Evolutionary conservation across 2,113 vertebrate species (phyloP).

Genomic region (Takifugu bimaculatus): DNA sequence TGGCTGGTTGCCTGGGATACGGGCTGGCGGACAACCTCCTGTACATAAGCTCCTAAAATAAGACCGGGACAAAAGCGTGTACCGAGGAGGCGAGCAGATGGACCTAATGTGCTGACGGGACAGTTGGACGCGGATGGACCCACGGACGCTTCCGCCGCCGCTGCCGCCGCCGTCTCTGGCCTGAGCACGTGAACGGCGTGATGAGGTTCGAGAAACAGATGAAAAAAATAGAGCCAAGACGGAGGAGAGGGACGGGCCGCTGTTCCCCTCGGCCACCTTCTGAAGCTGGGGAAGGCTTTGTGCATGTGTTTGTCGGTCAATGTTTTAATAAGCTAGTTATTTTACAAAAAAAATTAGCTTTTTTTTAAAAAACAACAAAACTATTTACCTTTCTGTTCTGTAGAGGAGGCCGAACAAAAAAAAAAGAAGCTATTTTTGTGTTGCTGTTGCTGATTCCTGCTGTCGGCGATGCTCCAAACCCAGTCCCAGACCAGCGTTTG

Average conservation of each 20-base stretch:
- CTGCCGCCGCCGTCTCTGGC: slow-evolving; percentile 27
- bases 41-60: slow-evolving; percentile 67
- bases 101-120: slow-evolving; percentile 15
- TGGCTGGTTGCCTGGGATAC: slow-evolving; percentile 49
- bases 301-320: slow-evolving; percentile 68
- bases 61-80: slow-evolving; percentile 33
- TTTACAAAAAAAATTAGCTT: slow-evolving; percentile 48
- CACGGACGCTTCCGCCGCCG: slow-evolving; percentile 18
- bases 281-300: slow-evolving; percentile 53
- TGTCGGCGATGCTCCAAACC: slow-evolving; percentile 51
- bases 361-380: slow-evolving; percentile 31
- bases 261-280: not conserved
- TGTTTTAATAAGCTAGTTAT: slow-evolving; percentile 72
- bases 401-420: slow-evolving; percentile 8
- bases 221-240: no score
- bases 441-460: slow-evolving; percentile 49
- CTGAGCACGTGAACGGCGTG: slow-evolving; percentile 41
- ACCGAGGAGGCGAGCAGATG: slow-evolving; percentile 33
- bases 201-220: no score
- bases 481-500: slow-evolving; percentile 58
- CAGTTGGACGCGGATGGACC: slow-evolving; percentile 15
- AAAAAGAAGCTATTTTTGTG: slow-evolving; percentile 39
- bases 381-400: slow-evolving; percentile 43
- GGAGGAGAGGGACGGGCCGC: not conserved
- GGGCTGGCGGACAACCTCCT: slow-evolving; percentile 56